Conservation (phyloP, 1,140 invertebrate species). For the Neodiprion lecontei region DNA sequence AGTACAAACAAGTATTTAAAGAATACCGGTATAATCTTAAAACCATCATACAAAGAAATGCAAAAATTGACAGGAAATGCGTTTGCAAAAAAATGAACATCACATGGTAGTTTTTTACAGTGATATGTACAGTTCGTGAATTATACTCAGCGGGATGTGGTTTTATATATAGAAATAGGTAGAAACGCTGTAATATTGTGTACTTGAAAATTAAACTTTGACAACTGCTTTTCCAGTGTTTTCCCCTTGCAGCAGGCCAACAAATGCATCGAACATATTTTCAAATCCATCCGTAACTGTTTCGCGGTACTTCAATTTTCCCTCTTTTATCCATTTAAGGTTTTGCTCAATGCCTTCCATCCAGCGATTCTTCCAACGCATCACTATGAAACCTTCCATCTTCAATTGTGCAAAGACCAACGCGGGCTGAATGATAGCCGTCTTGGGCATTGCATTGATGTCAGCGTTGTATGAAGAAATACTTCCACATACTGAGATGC, state of each 20-base stretch:
- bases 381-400: constrained; percentile 69
- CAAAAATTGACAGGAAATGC: no score
- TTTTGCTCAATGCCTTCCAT: constrained; percentile 66
- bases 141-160: no score
- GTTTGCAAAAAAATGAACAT: no score
- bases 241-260: constrained; percentile 67
- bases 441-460: constrained; percentile 39
- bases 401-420: constrained; percentile 64
- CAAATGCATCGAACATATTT: constrained; percentile 69
- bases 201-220: constrained; percentile 48
- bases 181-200: no score
- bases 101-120: no score
- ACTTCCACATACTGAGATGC: constrained; percentile 70
- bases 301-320: constrained; percentile 69
- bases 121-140: no score
- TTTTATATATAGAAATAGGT: no score
- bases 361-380: constrained; percentile 60
- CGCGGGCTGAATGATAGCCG: constrained; percentile 60
- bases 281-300: constrained; percentile 71
- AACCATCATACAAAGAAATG: no score
- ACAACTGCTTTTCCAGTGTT: constrained; percentile 73
- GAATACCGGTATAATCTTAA: no score
- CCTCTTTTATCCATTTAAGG: constrained; percentile 64
- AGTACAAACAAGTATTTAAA: no score
- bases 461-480: constrained; percentile 65